Percentiles rank a stretch among this genome's conserved stretches.
Evolutionary conservation across 2,113 vertebrate genomes (phyloP).

Genomic region (Dipodomys merriami): DNA sequence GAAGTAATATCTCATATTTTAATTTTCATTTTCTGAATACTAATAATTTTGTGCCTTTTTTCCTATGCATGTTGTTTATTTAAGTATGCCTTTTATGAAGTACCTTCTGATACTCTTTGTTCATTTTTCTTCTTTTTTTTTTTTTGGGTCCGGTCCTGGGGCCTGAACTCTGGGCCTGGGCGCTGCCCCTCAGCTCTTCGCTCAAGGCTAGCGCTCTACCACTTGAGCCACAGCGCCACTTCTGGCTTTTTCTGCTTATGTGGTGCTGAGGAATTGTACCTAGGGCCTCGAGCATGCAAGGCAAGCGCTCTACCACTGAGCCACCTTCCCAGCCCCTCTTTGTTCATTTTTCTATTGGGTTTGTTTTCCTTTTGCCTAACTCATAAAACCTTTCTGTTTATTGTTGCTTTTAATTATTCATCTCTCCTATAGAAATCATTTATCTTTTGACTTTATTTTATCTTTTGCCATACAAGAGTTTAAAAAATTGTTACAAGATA

Average conservation of each 20-base stretch:
- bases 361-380: conserved; percentile 5
- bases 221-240: too few species aligned
- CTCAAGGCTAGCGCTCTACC: too few species aligned
- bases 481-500: conserved; percentile 27
- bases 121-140: too few species aligned
- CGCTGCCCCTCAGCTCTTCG: too few species aligned
- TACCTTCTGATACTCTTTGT: not conserved
- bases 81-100: not conserved
- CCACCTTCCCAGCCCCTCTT: too few species aligned
- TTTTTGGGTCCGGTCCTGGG: too few species aligned
- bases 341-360: not conserved
- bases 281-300: too few species aligned
- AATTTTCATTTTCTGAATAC: conserved; percentile 47
- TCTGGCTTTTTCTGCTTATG: too few species aligned
- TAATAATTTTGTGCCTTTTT: conserved; percentile 51
- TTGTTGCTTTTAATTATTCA: conserved; percentile 49
- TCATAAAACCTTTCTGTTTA: conserved; percentile 49
- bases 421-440: conserved; percentile 32
- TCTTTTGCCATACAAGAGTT: conserved; percentile 22
- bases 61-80: not conserved
- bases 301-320: too few species aligned
- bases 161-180: too few species aligned
- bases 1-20: conserved; percentile 42
- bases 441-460: conserved; percentile 47
- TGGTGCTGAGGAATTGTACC: too few species aligned